Conservation (phyloP, 2,888 invertebrate genomes). For the Scrobipalpa costella region DNA sequence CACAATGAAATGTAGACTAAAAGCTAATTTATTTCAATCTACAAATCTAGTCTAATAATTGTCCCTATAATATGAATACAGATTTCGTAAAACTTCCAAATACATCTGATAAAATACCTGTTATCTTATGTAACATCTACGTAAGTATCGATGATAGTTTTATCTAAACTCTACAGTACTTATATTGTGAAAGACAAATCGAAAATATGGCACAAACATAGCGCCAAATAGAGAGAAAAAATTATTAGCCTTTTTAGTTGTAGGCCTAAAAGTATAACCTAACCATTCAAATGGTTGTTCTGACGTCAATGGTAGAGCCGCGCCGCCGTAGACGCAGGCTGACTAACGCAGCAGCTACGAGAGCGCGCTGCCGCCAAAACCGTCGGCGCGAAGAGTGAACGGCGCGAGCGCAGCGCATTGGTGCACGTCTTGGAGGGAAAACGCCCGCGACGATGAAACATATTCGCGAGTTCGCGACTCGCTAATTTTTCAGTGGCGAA, state of each 20-base stretch:
- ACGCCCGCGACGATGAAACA: slow-evolving; percentile 72
- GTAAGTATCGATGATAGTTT: background rate
- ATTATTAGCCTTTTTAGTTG: background rate
- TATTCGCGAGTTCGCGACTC: slow-evolving; percentile 74
- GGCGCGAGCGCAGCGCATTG: slow-evolving; percentile 59
- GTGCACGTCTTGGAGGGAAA: slow-evolving; percentile 65
- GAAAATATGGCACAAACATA: background rate
- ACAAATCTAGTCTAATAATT: no score
- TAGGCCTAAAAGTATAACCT: background rate
- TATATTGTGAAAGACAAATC: background rate
- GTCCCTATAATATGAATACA: background rate
- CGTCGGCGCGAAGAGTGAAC: slow-evolving; percentile 46
- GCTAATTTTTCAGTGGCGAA: slow-evolving; percentile 76
- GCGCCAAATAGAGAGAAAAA: background rate
- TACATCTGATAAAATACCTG: background rate
- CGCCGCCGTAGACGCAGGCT: background rate
- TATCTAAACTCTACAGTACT: background rate
- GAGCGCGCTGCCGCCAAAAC: slow-evolving; percentile 47
- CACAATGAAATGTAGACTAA: no score
- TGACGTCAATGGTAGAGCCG: background rate
- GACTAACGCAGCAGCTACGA: background rate
- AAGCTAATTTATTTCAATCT: no score
- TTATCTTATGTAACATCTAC: background rate
- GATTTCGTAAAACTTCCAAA: background rate
- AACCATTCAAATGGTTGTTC: background rate